Evolutionary conservation across 2,888 invertebrate species (phyloP).

Genomic region (Lottia scabra): DNA sequence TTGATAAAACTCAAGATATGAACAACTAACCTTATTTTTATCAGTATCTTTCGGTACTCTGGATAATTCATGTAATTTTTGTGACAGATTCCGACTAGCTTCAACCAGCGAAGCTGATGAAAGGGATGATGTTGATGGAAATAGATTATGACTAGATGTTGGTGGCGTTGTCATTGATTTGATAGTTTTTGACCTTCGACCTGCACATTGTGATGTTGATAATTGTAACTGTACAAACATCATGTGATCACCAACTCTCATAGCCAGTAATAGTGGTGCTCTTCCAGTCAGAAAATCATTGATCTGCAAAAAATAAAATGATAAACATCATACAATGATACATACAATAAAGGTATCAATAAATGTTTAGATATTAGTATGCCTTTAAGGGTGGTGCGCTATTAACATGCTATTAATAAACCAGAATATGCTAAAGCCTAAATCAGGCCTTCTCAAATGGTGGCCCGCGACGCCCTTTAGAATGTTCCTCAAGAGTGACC

Average conservation of each 20-base stretch:
- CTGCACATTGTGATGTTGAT: slow-evolving; percentile 75
- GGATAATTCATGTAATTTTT: slow-evolving; percentile 76
- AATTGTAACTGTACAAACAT: slow-evolving; percentile 96
- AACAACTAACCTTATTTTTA: too few relatives aligned
- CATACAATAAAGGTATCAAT: not conserved
- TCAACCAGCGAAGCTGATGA: slow-evolving; percentile 86
- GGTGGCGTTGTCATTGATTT: slow-evolving; percentile 19
- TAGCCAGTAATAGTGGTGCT: slow-evolving; percentile 92
- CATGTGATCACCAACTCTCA: slow-evolving; percentile 96
- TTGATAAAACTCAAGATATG: too few relatives aligned
- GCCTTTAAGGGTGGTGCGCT: too few relatives aligned
- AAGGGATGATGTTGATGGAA: slow-evolving; percentile 23
- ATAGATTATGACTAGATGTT: slow-evolving; percentile 16
- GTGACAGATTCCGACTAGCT: slow-evolving; percentile 91
- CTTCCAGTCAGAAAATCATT: slow-evolving; percentile 96
- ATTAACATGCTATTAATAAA: too few relatives aligned
- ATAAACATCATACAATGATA: not conserved
- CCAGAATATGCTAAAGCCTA: too few relatives aligned
- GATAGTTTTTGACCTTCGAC: slow-evolving; percentile 16
- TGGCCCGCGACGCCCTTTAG: too few relatives aligned
- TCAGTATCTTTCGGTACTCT: not conserved
- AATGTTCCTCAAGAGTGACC: too few relatives aligned
- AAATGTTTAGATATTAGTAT: too few relatives aligned
- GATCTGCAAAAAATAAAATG: slow-evolving; percentile 75
- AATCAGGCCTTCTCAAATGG: too few relatives aligned